These are phyloP conservation scores for Pelodiscus sinensis DNA, from an alignment of 2,113 vertebrate genomes.

Conservation along the genomic window DNA sequence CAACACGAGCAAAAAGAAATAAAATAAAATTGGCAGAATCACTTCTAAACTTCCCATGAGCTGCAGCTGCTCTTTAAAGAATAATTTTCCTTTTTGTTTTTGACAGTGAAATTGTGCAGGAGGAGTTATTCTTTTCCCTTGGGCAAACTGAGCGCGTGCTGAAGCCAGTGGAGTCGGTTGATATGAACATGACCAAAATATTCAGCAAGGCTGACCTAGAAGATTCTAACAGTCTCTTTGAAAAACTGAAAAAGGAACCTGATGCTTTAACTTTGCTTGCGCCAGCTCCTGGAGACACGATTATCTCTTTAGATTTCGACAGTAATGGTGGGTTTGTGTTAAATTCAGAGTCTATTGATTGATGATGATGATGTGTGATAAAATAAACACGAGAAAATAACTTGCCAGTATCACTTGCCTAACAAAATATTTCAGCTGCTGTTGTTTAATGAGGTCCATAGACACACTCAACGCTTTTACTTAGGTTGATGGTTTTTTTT, in stretches of 20 bases:
- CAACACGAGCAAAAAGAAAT: not conserved
- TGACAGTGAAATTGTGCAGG: slow-evolving; percentile 92
- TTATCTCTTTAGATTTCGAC: slow-evolving; percentile 92
- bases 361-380: slow-evolving; percentile 13
- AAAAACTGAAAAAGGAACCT: slow-evolving; percentile 91
- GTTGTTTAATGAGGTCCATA: slow-evolving; percentile 62
- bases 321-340: slow-evolving; percentile 84
- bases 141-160: slow-evolving; percentile 89
- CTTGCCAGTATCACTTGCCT: not conserved
- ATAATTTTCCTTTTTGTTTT: slow-evolving; percentile 20
- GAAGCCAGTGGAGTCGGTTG: slow-evolving; percentile 80
- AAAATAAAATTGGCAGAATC: not conserved
- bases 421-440: slow-evolving; percentile 3
- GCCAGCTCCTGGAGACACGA: slow-evolving; percentile 93
- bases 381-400: not conserved
- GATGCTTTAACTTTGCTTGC: slow-evolving; percentile 93
- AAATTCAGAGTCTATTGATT: slow-evolving; percentile 10
- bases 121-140: slow-evolving; percentile 92
- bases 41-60: not conserved
- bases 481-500: slow-evolving; percentile 73
- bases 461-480: slow-evolving; percentile 29
- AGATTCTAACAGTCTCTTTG: slow-evolving; percentile 85
- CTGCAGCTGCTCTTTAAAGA: slow-evolving; percentile 13
- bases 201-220: slow-evolving; percentile 80
- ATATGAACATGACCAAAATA: slow-evolving; percentile 85